Base-by-base conservation (phyloP, 2,888 invertebrate genomes). In the Phaonia tiefii region DNA sequence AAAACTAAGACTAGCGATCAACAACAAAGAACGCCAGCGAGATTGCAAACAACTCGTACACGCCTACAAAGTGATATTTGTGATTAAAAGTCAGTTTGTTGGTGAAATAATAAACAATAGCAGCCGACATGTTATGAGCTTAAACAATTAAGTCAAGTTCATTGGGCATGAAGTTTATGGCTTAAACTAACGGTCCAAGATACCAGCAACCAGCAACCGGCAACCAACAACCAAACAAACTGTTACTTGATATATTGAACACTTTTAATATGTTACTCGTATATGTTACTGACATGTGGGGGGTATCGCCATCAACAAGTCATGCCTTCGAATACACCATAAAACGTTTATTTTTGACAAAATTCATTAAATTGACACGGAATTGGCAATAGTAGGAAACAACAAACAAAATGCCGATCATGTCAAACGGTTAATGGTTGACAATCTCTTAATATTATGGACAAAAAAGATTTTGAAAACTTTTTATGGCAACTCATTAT, bases 71-170 rank as follows among this genome's bases (percentile, higher is more conserved):
- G 3, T 31, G 56, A 17, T 20, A 51, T 51, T 51, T 51, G 22
- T 51, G 51, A 10, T 11, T 20, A 22, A 51, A 54, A 22, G 13
- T n/a, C 26, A 15, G 2, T 10, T 58, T 31, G 31, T 15, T 58
- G 17, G 15, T 31, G 3, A 31, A 31, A n/a, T n/a, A n/a, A 26
- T 26, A 31, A 58, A 58, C 54, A 2, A 4, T 25, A 54, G 25
- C 54, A 11, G 25, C 26, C 58, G 8, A 58, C 8, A 58, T 22
- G n/a, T 31, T 58, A 37, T 31, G 58, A 17, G 2, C 54, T 54
- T 22, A 54, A 54, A 37, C 37, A n/a, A 58, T 58, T 37, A 37
- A 58, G 37, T 58, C 58, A 58, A 58, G 58, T 58, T 58, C 58
- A 58, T 58, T 58, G 58, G 15, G n/a, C 15, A 37, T 58, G 31